Evolutionary conservation across 2,797 vertebrate genomes (phyloP), one percentile per base, ranked within the genome.

Genomic region (Pseudochirops corinnae): DNA sequence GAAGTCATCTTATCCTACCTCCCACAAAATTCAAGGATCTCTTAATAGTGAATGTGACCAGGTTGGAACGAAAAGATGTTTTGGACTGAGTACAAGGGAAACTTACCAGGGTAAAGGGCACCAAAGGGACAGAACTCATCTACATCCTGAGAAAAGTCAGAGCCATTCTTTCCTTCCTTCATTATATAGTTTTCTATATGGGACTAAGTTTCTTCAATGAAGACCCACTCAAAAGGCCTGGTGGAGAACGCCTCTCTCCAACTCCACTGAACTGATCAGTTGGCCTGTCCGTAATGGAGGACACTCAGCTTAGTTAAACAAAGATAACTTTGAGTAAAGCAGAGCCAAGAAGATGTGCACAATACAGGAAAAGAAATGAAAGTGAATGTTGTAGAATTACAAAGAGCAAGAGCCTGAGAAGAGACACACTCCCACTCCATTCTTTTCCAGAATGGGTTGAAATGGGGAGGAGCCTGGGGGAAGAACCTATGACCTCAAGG

Each of bases 51-150:
- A 98, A 99, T 98, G 98, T 98, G 98, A 98, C 99, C 98, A 98
- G 98, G 98, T 98, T 98, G 98, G 92, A 99, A 98, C 98, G 98
- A 98, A 98, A 99, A 98, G 98, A 98, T 96, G 98, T 97, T 98
- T 97, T 98, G 98, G 98, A 98, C 98, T 97, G 96, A 92, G 96
- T 90, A 98, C 94, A 96, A 95, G 94, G 95, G 90, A 97, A 98
- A 87, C 21, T 94, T 97, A 96, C 87, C 95, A 96, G 97, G 97
- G 94, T 98, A 97, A 98, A 98, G 99, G 99, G 99, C 99, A 99
- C 74, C 98, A 97, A 99, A 98, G 97, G 99, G 99, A 98, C 99
- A 99, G 98, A 99, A 99, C 95, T 95, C 14, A 67, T 74, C 62
- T 94, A 92, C 82, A 97, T 98, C 11, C 95, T 97, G 95, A 93